Percentiles rank a stretch among this genome's conserved stretches.
Evolutionary conservation across 2,797 vertebrate genomes (phyloP).

Genomic region (Anguilla anguilla): DNA sequence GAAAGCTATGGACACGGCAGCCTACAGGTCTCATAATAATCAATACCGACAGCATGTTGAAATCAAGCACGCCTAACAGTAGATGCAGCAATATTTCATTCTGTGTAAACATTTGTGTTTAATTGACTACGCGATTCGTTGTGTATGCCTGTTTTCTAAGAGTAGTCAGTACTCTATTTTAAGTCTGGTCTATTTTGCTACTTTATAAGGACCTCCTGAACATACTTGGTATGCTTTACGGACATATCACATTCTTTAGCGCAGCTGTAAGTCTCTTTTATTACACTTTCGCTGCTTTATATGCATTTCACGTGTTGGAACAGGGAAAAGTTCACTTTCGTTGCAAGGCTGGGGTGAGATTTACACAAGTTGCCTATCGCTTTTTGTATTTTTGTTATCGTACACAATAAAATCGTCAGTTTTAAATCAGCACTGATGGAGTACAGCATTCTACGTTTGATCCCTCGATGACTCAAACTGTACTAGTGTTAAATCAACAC

Average conservation of each 20-base stretch:
- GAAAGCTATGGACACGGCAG: not conserved
- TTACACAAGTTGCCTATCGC: no score
- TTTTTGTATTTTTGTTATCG: not conserved
- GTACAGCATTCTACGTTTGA: no score
- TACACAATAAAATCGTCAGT: no score
- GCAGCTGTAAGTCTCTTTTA: not conserved
- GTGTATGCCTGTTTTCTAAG: not conserved
- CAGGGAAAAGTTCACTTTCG: no score
- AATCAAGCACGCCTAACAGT: not conserved
- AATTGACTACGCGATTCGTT: not conserved
- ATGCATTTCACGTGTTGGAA: not conserved
- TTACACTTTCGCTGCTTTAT: not conserved
- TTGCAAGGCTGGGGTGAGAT: no score
- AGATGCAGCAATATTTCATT: not conserved
- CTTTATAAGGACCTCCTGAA: constrained; percentile 5
- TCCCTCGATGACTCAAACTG: no score
- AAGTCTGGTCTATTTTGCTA: not conserved
- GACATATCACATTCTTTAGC: not conserved
- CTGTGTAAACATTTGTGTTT: not conserved
- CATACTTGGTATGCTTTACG: not conserved
- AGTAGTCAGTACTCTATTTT: not conserved
- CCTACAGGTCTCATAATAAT: not conserved
- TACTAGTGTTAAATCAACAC: no score
- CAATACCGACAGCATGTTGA: not conserved
- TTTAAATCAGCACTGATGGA: no score